Conservation (phyloP, 2,797 vertebrate species). For the Macropus fuliginosus region DNA sequence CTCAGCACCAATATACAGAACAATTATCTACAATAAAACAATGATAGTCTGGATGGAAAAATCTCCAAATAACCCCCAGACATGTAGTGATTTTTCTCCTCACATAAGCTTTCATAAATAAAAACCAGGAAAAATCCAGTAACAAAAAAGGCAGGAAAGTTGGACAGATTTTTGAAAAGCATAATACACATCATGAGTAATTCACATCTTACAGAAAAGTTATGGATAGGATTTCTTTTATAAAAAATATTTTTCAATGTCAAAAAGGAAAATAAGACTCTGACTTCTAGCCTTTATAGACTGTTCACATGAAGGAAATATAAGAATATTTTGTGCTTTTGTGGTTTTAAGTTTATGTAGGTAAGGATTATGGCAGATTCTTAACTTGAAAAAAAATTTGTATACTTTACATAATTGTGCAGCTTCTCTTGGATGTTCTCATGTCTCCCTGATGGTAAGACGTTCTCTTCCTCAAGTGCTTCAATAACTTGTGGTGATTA, state of each 20-base stretch:
- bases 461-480: not conserved
- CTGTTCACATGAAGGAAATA: constrained; percentile 86
- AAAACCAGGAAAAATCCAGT: constrained; percentile 58
- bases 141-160: constrained; percentile 74
- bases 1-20: constrained; percentile 82
- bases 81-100: constrained; percentile 78
- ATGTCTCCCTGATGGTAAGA: constrained; percentile 82
- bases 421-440: constrained; percentile 83
- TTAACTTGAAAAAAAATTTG: constrained; percentile 67
- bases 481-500: not conserved
- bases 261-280: constrained; percentile 87
- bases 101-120: constrained; percentile 76
- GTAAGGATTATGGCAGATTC: constrained; percentile 69
- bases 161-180: constrained; percentile 68
- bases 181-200: constrained; percentile 73
- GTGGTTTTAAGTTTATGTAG: constrained; percentile 85
- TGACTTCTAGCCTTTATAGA: constrained; percentile 81
- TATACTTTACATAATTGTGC: constrained; percentile 90
- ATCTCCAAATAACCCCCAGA: constrained; percentile 73
- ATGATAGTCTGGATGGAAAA: constrained; percentile 68
- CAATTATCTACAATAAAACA: constrained; percentile 75
- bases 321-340: constrained; percentile 90
- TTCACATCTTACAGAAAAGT: constrained; percentile 80
- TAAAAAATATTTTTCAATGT: constrained; percentile 79
- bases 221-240: constrained; percentile 78